Conservation (phyloP, 2,797 vertebrate species). For the Propithecus perrieri region DNA sequence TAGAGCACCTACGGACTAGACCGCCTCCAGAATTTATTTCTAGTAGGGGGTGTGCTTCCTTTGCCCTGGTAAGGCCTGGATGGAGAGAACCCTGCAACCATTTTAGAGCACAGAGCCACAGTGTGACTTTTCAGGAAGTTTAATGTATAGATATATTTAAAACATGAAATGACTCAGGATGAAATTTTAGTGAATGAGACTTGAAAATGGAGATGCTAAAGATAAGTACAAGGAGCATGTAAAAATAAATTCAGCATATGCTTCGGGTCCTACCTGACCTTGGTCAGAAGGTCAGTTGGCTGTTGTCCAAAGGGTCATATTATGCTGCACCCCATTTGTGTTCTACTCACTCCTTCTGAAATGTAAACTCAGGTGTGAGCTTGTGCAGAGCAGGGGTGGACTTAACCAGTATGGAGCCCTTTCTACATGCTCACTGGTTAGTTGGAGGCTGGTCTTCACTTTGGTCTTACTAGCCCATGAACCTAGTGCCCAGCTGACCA, state of each 20-base stretch:
- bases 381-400: neutral
- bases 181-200: neutral
- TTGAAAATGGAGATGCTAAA: neutral
- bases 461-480: neutral
- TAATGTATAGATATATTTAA: neutral
- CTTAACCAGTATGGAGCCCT: neutral
- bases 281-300: neutral
- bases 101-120: neutral
- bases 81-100: neutral
- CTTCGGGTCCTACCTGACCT: neutral
- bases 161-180: neutral
- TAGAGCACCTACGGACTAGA: neutral
- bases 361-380: neutral
- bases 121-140: neutral
- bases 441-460: neutral
- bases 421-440: neutral
- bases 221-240: neutral
- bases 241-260: neutral
- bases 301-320: accelerated
- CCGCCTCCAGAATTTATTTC: neutral
- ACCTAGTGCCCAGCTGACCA: neutral
- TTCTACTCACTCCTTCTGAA: neutral
- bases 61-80: neutral
- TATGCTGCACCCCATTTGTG: accelerated
- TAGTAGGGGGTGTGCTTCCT: neutral